These are phyloP conservation scores for Podargus strigoides DNA, from an alignment of 2,797 vertebrate species.

Conservation along the genomic window DNA sequence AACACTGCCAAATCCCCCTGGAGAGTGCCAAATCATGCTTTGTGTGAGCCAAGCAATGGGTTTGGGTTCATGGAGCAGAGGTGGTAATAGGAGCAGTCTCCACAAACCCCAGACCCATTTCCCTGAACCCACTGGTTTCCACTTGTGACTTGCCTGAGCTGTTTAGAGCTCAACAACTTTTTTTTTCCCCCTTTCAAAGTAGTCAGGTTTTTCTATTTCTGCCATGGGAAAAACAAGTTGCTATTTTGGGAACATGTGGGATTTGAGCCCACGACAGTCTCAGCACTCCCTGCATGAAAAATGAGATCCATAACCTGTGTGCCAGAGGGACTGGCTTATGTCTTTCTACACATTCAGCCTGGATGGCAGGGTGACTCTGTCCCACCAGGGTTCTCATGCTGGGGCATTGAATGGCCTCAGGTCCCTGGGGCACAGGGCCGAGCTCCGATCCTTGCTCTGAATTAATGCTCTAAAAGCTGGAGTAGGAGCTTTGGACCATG, in stretches of 20 bases:
- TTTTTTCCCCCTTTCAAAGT: neutral
- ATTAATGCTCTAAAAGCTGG: neutral
- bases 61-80: neutral
- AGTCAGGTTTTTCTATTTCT: conserved; percentile 28
- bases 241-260: conserved; percentile 4
- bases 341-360: neutral
- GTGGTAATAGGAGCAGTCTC: neutral
- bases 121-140: neutral
- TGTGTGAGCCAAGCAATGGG: neutral
- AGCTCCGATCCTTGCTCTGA: neutral
- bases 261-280: neutral
- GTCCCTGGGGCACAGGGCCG: rapidly evolving
- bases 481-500: rapidly evolving
- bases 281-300: neutral
- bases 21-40: neutral
- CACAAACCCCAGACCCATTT: neutral
- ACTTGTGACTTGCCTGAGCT: neutral
- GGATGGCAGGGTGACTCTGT: too few species aligned
- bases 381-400: rapidly evolving
- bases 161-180: neutral
- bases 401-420: rapidly evolving
- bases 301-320: neutral
- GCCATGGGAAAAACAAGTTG: neutral
- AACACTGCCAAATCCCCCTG: neutral
- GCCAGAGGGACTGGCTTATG: neutral